These are phyloP conservation scores for Tortrix viridana DNA, from an alignment of 2,888 invertebrate species.

Conservation along the genomic window DNA sequence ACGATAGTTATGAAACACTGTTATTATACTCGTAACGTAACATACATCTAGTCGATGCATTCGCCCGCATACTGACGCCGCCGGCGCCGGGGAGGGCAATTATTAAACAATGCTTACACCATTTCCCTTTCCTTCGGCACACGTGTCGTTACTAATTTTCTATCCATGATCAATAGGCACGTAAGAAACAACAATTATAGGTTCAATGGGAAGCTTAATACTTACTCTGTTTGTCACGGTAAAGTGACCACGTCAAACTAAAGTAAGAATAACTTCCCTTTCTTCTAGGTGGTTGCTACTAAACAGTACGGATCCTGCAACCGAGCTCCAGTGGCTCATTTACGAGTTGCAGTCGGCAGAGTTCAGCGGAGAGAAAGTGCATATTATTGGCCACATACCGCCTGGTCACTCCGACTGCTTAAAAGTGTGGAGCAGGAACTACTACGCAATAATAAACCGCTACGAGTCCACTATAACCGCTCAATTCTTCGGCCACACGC, in stretches of 20 bases:
- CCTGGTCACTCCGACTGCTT: constrained; percentile 97
- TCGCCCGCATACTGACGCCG: no score
- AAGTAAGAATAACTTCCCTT: neutral
- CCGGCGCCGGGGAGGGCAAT: no score
- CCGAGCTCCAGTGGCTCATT: constrained; percentile 97
- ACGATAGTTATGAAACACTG: no score
- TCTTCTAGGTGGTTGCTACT: constrained; percentile 91
- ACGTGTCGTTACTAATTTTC: no score
- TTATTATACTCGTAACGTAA: no score
- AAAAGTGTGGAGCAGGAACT: constrained; percentile 98
- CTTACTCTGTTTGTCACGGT: neutral
- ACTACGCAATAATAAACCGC: constrained; percentile 93
- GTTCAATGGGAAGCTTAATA: neutral
- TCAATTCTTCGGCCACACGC: constrained; percentile 98
- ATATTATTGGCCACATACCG: constrained; percentile 98
- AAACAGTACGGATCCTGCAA: constrained; percentile 98
- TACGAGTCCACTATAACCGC: constrained; percentile 95
- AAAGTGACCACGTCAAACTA: neutral
- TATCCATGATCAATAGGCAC: no score
- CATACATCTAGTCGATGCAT: no score
- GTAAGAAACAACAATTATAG: no score
- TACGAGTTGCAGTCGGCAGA: constrained; percentile 97
- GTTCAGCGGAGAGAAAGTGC: constrained; percentile 96
- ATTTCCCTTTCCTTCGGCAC: no score
- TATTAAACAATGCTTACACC: no score